Evolutionary conservation across 2,113 vertebrate species (phyloP).

Genomic region (Calyptommatus sinebrachiatus): DNA sequence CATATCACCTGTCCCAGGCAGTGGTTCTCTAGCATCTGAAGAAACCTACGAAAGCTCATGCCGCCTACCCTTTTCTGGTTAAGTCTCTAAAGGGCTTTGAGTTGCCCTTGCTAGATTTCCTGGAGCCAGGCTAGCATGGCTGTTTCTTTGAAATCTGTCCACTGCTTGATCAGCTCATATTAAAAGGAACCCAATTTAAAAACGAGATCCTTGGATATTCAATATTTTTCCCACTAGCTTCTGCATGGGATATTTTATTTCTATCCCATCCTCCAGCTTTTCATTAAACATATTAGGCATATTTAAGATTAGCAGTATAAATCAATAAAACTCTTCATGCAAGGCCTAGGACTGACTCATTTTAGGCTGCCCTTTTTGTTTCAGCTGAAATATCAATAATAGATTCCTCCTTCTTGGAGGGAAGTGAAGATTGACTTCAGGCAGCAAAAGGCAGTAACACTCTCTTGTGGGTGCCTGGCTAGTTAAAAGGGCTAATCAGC

Average conservation of each 20-base stretch:
- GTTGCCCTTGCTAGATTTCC: too few species aligned
- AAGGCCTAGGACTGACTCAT: not conserved
- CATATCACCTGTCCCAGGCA: too few species aligned
- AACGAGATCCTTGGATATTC: not conserved
- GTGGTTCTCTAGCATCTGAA: too few species aligned
- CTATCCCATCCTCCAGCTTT: not conserved
- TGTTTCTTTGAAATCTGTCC: not conserved
- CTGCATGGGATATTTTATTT: not conserved
- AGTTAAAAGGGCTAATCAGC: not conserved
- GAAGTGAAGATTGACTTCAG: not conserved
- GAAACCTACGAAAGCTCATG: too few species aligned
- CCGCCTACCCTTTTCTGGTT: too few species aligned
- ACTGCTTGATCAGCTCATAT: not conserved
- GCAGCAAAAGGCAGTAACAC: not conserved
- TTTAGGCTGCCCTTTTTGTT: not conserved
- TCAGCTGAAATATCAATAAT: conserved; percentile 12
- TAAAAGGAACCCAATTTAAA: not conserved
- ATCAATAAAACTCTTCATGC: conserved; percentile 7
- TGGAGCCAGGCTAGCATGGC: too few species aligned
- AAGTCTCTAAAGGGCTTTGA: too few species aligned
- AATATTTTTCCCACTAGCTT: not conserved
- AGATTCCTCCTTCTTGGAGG: not conserved
- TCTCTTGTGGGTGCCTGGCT: not conserved
- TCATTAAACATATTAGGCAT: not conserved
- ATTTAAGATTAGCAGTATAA: conserved; percentile 1